Percentiles rank a stretch among this genome's conserved stretches.
Evolutionary conservation across 2,797 vertebrate species (phyloP).

Genomic region (Gouania willdenowi): DNA sequence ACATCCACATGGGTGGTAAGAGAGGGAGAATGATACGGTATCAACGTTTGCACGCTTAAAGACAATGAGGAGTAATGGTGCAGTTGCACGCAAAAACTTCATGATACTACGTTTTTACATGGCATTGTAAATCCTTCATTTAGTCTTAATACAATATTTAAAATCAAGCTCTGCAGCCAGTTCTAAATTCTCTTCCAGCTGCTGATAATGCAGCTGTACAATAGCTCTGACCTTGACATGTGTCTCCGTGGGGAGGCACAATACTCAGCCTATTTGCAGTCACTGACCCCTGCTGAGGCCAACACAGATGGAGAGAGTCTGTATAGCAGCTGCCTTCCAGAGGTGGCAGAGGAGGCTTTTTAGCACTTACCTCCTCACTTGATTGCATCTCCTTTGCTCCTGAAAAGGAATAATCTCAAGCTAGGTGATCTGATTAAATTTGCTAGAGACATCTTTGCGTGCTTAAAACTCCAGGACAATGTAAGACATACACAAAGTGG

Average conservation of each 20-base stretch:
- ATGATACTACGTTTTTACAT: background rate
- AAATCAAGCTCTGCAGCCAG: background rate
- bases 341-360: slow-evolving; percentile 34
- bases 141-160: background rate
- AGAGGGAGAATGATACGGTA: slow-evolving; percentile 29
- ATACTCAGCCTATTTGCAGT: slow-evolving; percentile 40
- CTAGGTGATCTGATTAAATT: slow-evolving; percentile 21
- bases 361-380: slow-evolving; percentile 33
- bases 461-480: background rate
- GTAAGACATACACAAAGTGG: too few species aligned
- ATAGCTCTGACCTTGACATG: slow-evolving; percentile 52
- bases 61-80: slow-evolving; percentile 6
- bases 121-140: background rate
- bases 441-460: background rate
- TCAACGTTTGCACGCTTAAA: slow-evolving; percentile 12
- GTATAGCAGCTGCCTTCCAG: slow-evolving; percentile 48
- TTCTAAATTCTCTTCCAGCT: slow-evolving; percentile 14
- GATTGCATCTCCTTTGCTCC: slow-evolving; percentile 29
- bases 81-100: slow-evolving; percentile 2
- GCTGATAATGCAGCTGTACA: slow-evolving; percentile 31
- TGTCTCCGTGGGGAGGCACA: slow-evolving; percentile 48
- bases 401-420: slow-evolving; percentile 18
- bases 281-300: slow-evolving; percentile 47
- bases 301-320: slow-evolving; percentile 47
- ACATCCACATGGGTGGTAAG: slow-evolving; percentile 69